These are phyloP conservation scores for Sebastes kiyomatsui DNA, from an alignment of 2,797 vertebrate genomes.

Conservation along the genomic window DNA sequence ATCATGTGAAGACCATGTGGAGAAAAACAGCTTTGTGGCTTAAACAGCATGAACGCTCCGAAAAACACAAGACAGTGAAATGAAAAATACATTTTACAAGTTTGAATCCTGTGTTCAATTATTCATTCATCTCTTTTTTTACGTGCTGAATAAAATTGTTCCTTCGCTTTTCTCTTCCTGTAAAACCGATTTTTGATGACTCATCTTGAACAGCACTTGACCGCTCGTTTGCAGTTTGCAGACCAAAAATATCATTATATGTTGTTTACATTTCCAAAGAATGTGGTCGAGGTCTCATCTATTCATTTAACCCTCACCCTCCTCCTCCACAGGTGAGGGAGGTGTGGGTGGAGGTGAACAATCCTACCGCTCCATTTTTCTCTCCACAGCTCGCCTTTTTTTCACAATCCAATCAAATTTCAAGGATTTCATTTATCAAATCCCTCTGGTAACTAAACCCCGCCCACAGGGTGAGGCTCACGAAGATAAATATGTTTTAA, in stretches of 20 bases:
- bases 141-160: background rate
- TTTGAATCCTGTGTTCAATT: background rate
- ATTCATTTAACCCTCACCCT: background rate
- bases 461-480: background rate
- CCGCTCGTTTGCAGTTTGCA: background rate
- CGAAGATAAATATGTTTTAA: background rate
- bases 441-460: background rate
- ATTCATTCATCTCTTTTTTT: background rate
- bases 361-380: background rate
- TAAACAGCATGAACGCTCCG: background rate
- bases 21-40: background rate
- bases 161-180: background rate
- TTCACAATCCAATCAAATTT: background rate
- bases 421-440: background rate
- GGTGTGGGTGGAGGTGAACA: background rate
- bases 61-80: background rate
- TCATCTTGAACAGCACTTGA: background rate
- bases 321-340: background rate
- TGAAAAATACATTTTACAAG: background rate
- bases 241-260: background rate
- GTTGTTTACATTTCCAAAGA: background rate
- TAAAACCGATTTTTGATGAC: background rate
- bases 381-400: background rate
- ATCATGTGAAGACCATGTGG: conserved; percentile 2
- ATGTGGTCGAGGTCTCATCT: background rate